Evolutionary conservation across 2,797 vertebrate genomes (phyloP).

Genomic region (Gymnoscopelus braueri): DNA sequence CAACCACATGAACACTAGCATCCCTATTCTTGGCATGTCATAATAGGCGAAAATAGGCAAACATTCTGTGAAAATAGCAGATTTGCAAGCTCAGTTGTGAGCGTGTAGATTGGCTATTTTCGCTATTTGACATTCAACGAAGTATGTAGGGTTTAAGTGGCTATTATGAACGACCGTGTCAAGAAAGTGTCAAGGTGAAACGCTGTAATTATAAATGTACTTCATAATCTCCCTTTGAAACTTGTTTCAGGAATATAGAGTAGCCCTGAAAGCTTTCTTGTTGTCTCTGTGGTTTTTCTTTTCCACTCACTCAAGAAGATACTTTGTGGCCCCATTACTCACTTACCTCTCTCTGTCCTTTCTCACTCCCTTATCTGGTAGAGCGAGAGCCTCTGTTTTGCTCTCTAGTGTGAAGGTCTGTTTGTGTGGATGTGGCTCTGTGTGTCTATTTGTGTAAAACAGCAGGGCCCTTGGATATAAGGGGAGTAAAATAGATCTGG

Average conservation of each 20-base stretch:
- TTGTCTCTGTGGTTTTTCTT: slow-evolving; percentile 53
- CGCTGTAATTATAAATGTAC: background rate
- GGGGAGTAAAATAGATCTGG: slow-evolving; percentile 13
- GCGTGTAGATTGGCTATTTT: too few species aligned
- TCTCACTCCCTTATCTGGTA: slow-evolving; percentile 58
- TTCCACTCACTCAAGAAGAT: slow-evolving; percentile 52
- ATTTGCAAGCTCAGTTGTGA: too few species aligned
- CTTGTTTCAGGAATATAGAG: slow-evolving; percentile 29
- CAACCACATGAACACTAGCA: too few species aligned
- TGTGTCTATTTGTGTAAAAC: slow-evolving; percentile 68
- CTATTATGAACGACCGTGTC: too few species aligned
- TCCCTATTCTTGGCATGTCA: too few species aligned
- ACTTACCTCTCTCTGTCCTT: slow-evolving; percentile 62
- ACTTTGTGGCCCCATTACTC: slow-evolving; percentile 69
- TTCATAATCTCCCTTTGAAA: slow-evolving; percentile 44
- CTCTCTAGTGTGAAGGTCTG: slow-evolving; percentile 49
- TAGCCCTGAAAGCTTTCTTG: slow-evolving; percentile 58
- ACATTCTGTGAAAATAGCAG: too few species aligned
- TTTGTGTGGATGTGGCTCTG: slow-evolving; percentile 33
- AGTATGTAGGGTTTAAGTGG: too few species aligned
- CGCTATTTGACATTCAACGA: too few species aligned
- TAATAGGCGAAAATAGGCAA: too few species aligned
- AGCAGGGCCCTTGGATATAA: slow-evolving; percentile 61
- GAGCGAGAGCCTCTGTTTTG: slow-evolving; percentile 49
- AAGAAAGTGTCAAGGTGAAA: too few species aligned